Percentiles rank a stretch among this genome's conserved stretches.
Evolutionary conservation across 37 sponge, comb jelly and placozoan genomes (phyloP).

Genomic region (Spongilla lacustris): DNA sequence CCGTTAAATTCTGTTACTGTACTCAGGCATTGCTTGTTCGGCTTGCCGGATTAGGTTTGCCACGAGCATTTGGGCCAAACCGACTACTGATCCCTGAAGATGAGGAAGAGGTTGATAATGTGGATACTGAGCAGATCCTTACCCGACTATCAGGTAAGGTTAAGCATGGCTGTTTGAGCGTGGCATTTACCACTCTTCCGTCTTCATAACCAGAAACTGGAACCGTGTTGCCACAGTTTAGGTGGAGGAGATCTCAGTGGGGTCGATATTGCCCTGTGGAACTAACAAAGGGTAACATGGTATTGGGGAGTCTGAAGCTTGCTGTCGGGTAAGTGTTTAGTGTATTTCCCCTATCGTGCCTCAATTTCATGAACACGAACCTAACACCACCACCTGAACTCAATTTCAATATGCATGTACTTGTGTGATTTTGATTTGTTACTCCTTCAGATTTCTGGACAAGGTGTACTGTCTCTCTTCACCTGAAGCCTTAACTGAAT

Average conservation of each 20-base stretch:
- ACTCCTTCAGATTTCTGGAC: slow-evolving; percentile 79
- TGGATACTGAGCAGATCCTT: slow-evolving; percentile 59
- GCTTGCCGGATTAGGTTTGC: slow-evolving; percentile 38
- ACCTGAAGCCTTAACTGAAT: slow-evolving; percentile 74
- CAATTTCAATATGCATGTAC: no score
- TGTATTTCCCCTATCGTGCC: not conserved
- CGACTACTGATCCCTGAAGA: slow-evolving; percentile 52
- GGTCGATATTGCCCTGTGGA: slow-evolving; percentile 90
- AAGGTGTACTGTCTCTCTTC: slow-evolving; percentile 96
- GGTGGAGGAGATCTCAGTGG: slow-evolving; percentile 92
- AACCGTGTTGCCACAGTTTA: slow-evolving; percentile 67
- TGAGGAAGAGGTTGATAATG: slow-evolving; percentile 52
- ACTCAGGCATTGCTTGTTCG: slow-evolving; percentile 59
- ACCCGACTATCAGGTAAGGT: slow-evolving; percentile 35
- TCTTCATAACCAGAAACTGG: slow-evolving; percentile 22
- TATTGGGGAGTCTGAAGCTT: slow-evolving; percentile 78
- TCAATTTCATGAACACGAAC: not conserved
- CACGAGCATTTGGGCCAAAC: slow-evolving; percentile 50
- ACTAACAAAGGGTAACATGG: slow-evolving; percentile 83
- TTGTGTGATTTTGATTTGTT: no score
- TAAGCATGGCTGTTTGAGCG: not conserved
- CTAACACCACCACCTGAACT: no score
- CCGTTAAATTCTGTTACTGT: no score
- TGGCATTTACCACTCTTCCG: not conserved
- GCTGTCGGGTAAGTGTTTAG: slow-evolving; percentile 70